Conservation (phyloP, 2,888 invertebrate genomes). For the Hyppa rectilinea region DNA sequence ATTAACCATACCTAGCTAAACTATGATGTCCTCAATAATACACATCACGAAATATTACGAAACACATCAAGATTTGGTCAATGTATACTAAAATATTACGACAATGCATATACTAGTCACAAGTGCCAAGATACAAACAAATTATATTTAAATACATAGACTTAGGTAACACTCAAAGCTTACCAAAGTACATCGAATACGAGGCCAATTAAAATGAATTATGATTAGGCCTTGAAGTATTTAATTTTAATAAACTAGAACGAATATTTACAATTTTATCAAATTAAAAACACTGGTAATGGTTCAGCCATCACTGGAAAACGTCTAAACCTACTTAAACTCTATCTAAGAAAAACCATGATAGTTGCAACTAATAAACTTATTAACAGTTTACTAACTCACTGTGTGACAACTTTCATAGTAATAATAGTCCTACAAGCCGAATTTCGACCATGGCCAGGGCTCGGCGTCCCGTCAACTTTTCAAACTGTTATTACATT, state of each 20-base stretch:
- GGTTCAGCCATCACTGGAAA: conserved; percentile 61
- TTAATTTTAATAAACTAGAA: conserved; percentile 56
- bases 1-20: conserved; percentile 90
- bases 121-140: conserved; percentile 66
- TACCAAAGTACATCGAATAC: conserved; percentile 66
- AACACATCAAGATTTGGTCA: conserved; percentile 84
- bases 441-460: too few relatives aligned
- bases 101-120: conserved; percentile 67
- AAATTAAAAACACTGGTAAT: conserved; percentile 63
- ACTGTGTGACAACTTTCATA: conserved; percentile 12
- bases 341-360: conserved; percentile 66
- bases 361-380: conserved; percentile 36
- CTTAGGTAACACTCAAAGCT: conserved; percentile 76
- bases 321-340: conserved; percentile 61
- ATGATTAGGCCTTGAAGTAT: conserved; percentile 69
- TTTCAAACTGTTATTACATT: too few relatives aligned
- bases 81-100: conserved; percentile 70
- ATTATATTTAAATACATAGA: conserved; percentile 65
- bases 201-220: conserved; percentile 66
- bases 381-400: conserved; percentile 25
- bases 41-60: conserved; percentile 75
- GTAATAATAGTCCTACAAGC: too few relatives aligned
- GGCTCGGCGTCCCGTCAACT: too few relatives aligned
- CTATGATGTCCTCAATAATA: conserved; percentile 84
- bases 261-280: conserved; percentile 63